These are phyloP conservation scores for Orycteropus afer DNA, from an alignment of 2,113 vertebrate genomes.

Conservation along the genomic window DNA sequence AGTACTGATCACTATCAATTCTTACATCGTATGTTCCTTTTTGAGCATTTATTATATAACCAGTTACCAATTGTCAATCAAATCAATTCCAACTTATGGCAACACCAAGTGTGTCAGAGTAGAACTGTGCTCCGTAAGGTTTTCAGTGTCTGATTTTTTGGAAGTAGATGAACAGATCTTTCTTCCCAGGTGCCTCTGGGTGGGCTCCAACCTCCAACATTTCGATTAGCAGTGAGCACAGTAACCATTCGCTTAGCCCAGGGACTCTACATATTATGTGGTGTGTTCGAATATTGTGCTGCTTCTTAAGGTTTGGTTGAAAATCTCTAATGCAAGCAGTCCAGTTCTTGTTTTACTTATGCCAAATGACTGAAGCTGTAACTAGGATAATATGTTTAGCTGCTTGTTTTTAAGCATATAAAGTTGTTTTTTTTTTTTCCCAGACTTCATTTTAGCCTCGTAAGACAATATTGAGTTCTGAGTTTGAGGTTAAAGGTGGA, in stretches of 20 bases:
- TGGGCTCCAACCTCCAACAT: neutral
- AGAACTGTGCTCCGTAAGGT: neutral
- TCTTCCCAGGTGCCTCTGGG: neutral
- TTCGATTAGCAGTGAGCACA: neutral
- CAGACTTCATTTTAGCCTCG: neutral
- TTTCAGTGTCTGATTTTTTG: neutral
- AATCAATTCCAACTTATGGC: neutral
- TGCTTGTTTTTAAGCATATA: neutral
- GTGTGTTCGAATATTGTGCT: neutral
- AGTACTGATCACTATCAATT: neutral
- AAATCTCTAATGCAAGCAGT: neutral
- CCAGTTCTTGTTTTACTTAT: neutral
- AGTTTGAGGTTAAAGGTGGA: neutral
- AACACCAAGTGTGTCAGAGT: neutral
- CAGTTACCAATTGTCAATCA: neutral
- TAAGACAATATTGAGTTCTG: neutral
- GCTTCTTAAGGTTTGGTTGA: neutral
- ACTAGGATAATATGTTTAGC: neutral
- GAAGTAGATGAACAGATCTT: neutral
- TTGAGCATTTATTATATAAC: slow-evolving; percentile 6
- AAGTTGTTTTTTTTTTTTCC: neutral
- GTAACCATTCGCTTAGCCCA: neutral
- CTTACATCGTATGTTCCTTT: neutral
- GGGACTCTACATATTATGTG: neutral
- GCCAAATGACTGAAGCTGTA: neutral